Conservation (phyloP, 2,113 vertebrate genomes). For the Nesospiza acunhae region DNA sequence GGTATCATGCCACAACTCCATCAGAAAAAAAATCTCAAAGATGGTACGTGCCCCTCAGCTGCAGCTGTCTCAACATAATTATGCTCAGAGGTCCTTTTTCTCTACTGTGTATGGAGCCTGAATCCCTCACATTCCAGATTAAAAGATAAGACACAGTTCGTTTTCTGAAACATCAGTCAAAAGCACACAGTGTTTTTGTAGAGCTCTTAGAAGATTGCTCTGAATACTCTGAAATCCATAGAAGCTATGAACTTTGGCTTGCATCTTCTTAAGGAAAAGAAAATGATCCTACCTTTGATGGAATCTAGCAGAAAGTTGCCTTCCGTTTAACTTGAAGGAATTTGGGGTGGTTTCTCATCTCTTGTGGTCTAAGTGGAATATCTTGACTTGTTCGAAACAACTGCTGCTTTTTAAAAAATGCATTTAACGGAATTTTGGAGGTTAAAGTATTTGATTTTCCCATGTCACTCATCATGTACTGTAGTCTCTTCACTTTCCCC, state of each 20-base stretch:
- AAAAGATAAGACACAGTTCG: not conserved
- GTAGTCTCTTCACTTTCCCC: not conserved
- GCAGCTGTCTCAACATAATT: not conserved
- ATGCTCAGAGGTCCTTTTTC: not conserved
- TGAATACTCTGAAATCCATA: not conserved
- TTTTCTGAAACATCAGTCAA: not conserved
- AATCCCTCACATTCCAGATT: not conserved
- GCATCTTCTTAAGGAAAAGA: not conserved
- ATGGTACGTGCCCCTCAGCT: not conserved
- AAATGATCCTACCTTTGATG: not conserved
- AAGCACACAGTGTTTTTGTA: not conserved
- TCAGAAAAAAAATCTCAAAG: not conserved
- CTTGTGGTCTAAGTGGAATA: not conserved
- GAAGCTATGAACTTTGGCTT: constrained; percentile 18
- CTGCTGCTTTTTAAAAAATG: not conserved
- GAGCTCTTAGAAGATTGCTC: not conserved
- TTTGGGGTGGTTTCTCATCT: not conserved
- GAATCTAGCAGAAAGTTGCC: not conserved
- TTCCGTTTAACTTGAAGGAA: not conserved
- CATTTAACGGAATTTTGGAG: not conserved
- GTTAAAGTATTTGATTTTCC: not conserved
- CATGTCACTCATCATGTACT: not conserved
- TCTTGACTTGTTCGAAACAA: not conserved
- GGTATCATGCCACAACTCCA: not conserved
- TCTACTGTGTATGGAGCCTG: not conserved